Evolutionary conservation across 1,140 invertebrate species (phyloP), one percentile per base, ranked within the genome.

Genomic region (Anastatus disparis): DNA sequence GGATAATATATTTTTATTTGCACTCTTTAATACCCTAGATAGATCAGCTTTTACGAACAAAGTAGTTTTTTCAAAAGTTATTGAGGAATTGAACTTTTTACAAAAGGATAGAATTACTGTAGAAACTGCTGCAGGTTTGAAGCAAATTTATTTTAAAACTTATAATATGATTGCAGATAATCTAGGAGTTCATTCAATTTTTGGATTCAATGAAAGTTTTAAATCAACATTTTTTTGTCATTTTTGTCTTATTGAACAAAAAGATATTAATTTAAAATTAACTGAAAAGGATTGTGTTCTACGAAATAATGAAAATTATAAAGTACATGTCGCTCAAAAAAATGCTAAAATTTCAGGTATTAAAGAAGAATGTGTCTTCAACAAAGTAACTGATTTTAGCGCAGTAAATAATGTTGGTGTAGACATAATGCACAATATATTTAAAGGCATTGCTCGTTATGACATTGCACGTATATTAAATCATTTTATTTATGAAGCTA

Each of bases 171-270:
- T 68, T 35, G 53, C n/a, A 12, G 29, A 56, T 38, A 56, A 56
- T 56, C 17, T 56, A 17, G 71, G 56, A 46, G 27, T 74, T 2
- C 24, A 75, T 65, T 52, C 59, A n/a, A 70, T 75, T 10, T 52
- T 75, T 42, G 75, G 74, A 22, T 77, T 75, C 31, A 44, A n/a
- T 35, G 65, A 24, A 35, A 55, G 74, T 20, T 77, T 75, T 26
- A 63, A 3, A 50, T 35, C 71, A 46, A 70, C 70, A 22, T 42
- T 27, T 20, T 53, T 58, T 12, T 75, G 71, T 24, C 52, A 68
- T 24, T 70, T 70, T 56, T 75, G 71, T 53, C 48, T 71, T 26
- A 65, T 38, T 15, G 15, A 52, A 13, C 3, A 55, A 7, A 63
- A 44, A 24, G 27, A 70, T 20, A 56, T 64, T 8, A 55, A 52